Evolutionary conservation across 2,797 vertebrate genomes (phyloP).

Genomic region (Acanthurus leucopareius): DNA sequence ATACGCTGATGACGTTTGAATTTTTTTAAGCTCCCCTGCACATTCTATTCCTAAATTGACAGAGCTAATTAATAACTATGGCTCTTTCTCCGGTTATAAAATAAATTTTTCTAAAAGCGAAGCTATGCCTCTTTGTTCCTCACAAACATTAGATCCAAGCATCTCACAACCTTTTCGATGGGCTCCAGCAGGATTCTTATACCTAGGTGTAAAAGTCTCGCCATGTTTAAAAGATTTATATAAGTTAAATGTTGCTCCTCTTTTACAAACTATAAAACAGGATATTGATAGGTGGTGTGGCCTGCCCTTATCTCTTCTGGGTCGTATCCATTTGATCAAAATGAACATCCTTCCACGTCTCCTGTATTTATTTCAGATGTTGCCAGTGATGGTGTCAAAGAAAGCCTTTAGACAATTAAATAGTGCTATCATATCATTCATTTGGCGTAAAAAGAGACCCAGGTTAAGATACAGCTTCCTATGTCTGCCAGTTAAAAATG

Average conservation of each 20-base stretch:
- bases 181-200: conserved; percentile 4
- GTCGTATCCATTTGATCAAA: conserved; percentile 2
- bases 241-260: background rate
- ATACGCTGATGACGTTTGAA: background rate
- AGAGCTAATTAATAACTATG: conserved; percentile 5
- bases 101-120: conserved; percentile 10
- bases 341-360: background rate
- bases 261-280: background rate
- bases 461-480: conserved; percentile 4
- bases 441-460: background rate
- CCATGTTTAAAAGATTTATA: background rate
- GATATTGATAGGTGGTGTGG: conserved; percentile 1
- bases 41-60: background rate
- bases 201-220: background rate
- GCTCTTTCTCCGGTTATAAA: conserved; percentile 4
- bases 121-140: background rate
- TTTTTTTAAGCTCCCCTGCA: background rate
- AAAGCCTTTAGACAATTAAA: background rate
- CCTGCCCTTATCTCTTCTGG: background rate
- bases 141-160: background rate
- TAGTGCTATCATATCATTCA: background rate
- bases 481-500: background rate
- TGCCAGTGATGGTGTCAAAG: background rate
- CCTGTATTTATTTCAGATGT: background rate
- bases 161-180: conserved; percentile 5